Evolutionary conservation across 2,113 vertebrate species (phyloP).

Genomic region (Pimephales promelas): DNA sequence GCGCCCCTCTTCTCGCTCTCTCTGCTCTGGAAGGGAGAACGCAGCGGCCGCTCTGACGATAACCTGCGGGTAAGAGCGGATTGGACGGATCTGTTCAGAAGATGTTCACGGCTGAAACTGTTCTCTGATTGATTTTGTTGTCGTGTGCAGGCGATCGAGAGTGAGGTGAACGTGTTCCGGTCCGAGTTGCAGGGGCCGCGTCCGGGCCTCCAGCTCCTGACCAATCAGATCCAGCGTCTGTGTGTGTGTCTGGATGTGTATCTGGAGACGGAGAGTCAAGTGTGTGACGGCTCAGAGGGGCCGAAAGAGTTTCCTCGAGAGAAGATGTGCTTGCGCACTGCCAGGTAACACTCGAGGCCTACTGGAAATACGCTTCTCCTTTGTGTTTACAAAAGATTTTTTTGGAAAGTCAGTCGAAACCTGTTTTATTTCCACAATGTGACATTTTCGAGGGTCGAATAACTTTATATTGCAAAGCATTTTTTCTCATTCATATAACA

Average conservation of each 20-base stretch:
- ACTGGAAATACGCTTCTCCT: background rate
- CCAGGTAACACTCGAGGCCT: constrained; percentile 76
- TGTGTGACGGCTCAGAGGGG: constrained; percentile 87
- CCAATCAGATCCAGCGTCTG: constrained; percentile 92
- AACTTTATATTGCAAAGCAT: background rate
- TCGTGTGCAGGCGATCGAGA: constrained; percentile 87
- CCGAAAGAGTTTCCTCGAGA: constrained; percentile 95
- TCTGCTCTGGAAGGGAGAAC: constrained; percentile 96
- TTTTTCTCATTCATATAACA: background rate
- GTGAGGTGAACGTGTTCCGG: constrained; percentile 90
- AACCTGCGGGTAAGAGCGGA: constrained; percentile 84
- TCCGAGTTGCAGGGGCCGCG: constrained; percentile 87
- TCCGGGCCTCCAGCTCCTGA: constrained; percentile 92
- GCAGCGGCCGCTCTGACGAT: constrained; percentile 86
- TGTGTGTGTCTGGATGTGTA: constrained; percentile 94
- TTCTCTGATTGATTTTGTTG: background rate
- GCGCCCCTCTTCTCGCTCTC: constrained; percentile 90
- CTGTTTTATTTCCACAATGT: no score
- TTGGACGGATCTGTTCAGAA: background rate
- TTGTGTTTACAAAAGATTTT: background rate
- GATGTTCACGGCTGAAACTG: background rate
- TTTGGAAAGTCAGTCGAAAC: no score
- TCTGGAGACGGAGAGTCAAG: constrained; percentile 92
- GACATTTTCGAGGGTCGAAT: no score
- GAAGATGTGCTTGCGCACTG: constrained; percentile 97